Base-by-base conservation (phyloP, 2,113 vertebrate genomes). In the Melozone crissalis region DNA sequence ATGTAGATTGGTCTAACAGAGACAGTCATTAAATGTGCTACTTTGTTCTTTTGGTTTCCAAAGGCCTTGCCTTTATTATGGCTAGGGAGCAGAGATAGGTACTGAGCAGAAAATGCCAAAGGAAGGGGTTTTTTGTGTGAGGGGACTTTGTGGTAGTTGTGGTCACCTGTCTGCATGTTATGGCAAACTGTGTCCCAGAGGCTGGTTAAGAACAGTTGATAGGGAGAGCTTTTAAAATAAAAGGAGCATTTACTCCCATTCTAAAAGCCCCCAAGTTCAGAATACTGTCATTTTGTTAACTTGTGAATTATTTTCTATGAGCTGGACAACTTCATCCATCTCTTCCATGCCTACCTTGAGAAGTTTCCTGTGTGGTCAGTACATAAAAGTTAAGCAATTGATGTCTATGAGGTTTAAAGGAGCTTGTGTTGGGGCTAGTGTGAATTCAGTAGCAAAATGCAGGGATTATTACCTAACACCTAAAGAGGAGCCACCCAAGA, bases 311-410 rank as follows among this genome's bases (percentile, higher is more conserved):
- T 93, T 52, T 92, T 93, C 69, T 57, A 35, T 37, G 22, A 74
- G 35, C 57, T 83, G 35, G 49, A 44, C 52, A 57, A 27, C 28
- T 87, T 81, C 35, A 87, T 82, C 61, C 27, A 49, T 23, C 41
- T 55, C 78, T 74, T 90, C 73, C 58, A 41, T 71, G 83, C 69
- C 22, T 35, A 52, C 61, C n/a, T 62, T 77, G 22, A 85, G 87
- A 92, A 84, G 33, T 93, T 66, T 87, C 59, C 88, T 95, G 62
- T 93, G 92, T 96, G 76, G 75, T 95, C 51, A 73, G n/a, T 52
- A n/a, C 85, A 72, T 27, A 72, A 31, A 74, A 73, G 47, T 44
- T 79, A 78, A 76, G 73, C 68, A 95, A 55, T 55, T 77, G 8
- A 12, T 51, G 28, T 73, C 51, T 91, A 24, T 75, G 63, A 59